Base-by-base conservation (phyloP, 2,797 vertebrate species). In the Eupleurogrammus muticus region DNA sequence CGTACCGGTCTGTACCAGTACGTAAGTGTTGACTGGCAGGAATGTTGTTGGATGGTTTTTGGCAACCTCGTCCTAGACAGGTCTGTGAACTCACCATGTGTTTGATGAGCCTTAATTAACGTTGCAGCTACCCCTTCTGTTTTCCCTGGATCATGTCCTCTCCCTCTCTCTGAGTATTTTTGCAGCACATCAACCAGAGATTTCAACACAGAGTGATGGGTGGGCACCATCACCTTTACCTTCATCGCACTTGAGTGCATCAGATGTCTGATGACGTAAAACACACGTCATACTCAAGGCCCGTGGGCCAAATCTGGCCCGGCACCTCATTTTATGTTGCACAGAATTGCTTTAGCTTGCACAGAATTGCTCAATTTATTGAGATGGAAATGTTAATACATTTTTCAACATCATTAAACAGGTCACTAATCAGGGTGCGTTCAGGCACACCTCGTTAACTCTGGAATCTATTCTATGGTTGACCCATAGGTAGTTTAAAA, bases 151-250 rank as follows among this genome's bases (percentile, higher is more conserved):
- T 44, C 54, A 35, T 19, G 0, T 6, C 23, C 2, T 44, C 0
- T 10, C 4, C 28, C 19, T 47, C 20, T 21, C 40, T 21, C 23
- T 7, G 68, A 99, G 97, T 86, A 81, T 98, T 81, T n/a, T 93
- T 99, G 73, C 96, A 99, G 94, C 98, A 91, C 70, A 96, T 99
- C 83, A 96, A 97, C 91, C 97, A 99, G 91, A 95, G 97, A 12
- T 85, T 92, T 49, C 93, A 96, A 89, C 95, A 99, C 87, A 91
- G 96, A 97, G 4, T 93, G 96, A 53, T 99, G 98, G 97, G 94
- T 98, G 7, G 96, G 96, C 13, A 95, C 95, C 1, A 90, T 99
- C 76, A 90, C 90, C 1, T 95, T 96, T 47, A 94, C 96, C 19
- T 90, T 90, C 0, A 90, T 97, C 80, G 97, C 97, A 60, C 0